Base-by-base conservation (phyloP, 2,113 vertebrate genomes). In the Cyprinodon brontotheroides region DNA sequence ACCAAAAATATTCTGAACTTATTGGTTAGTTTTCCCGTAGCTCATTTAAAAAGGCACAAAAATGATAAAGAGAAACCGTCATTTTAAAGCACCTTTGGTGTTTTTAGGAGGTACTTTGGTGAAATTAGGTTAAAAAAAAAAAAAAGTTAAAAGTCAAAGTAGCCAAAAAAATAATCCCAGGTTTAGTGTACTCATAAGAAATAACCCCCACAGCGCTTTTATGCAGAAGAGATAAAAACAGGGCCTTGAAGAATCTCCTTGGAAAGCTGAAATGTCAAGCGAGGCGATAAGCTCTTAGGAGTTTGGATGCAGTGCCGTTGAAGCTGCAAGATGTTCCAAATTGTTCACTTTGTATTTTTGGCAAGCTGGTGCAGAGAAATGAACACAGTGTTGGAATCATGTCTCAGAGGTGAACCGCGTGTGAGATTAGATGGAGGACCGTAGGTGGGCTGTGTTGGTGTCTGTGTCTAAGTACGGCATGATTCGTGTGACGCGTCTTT, bases 381-480 rank as follows among this genome's bases (percentile, higher is more conserved):
- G 94, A 93, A 97, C 97, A 99, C 97, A 99, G 97, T 93, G 93
- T 91, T 87, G 81, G 71, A 81, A 87, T 91, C 84, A 89, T 89
- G 90, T 91, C 76, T 92, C 87, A 92, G 90, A 74, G 81, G 89
- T 86, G 87, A 80, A 77, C 79, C 79, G 29, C 40, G 40, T 72
- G 61, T 87, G 65, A 80, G 72, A 75, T 69, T 76, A 64, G 57
- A 70, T 84, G 87, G 75, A 83, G 83, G 78, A 83, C 67, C 83
- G 86, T 83, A 89, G 77, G 77, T 84, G 78, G 78, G 41, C 66
- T 75, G 74, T 61, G 71, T 77, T 61, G 41, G 41, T 29, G 29
- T 41, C 5, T 41, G 41, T 68, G 74, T 59, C 70, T 66, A 61
- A 0, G 14, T 80, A 71, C 80, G 72, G 85, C 78, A 80, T 74